Percentiles rank a stretch among this genome's conserved stretches.
phyloP scores from a whole-genome alignment of 2,797 vertebrate genomes.

The Chlorospingus flavigularis region DNA sequence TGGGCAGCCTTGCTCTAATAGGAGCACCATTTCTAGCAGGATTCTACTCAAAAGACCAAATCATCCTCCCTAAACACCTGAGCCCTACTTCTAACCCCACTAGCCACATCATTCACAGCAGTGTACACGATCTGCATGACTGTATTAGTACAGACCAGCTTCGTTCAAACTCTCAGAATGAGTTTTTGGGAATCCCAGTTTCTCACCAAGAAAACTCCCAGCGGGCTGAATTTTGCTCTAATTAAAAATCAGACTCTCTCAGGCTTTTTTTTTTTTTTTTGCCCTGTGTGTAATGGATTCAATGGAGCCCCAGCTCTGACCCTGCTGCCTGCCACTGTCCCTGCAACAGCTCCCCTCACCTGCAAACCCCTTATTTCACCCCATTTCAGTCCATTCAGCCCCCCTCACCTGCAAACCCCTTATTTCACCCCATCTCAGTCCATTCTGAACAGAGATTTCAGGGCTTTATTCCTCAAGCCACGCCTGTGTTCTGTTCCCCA shows the following conservation, averaged over 20 bases:
- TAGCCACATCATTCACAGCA: no score
- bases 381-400: background rate
- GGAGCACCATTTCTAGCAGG: no score
- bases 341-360: background rate
- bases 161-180: background rate
- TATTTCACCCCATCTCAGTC: background rate
- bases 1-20: no score
- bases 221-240: background rate
- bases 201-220: background rate
- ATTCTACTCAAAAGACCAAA: no score
- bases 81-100: no score
- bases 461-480: background rate
- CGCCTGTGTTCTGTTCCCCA: background rate
- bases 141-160: no score
- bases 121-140: no score
- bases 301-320: fast-evolving
- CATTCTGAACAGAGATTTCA: background rate
- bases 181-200: background rate
- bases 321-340: background rate
- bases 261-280: background rate
- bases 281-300: fast-evolving
- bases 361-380: background rate
- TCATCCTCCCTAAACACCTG: no score
- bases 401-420: background rate
- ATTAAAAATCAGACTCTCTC: background rate